These are phyloP conservation scores for Syrmaticus mikado DNA, from an alignment of 2,113 vertebrate species.

Conservation along the genomic window DNA sequence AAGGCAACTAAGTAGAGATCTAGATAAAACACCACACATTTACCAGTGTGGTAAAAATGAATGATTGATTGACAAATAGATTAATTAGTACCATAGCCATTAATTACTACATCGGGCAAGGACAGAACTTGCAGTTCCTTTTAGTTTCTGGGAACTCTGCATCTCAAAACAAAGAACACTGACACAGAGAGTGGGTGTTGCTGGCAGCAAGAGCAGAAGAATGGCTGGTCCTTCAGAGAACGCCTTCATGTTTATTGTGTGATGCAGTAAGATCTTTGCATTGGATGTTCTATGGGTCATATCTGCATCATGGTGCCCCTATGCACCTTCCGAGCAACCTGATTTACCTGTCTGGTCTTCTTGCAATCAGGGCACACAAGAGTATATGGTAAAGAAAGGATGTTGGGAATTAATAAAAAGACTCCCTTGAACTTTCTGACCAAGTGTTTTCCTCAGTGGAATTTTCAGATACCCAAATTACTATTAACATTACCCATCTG, in stretches of 20 bases:
- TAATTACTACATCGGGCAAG: background rate
- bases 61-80: background rate
- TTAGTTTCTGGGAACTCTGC: background rate
- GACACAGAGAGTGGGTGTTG: background rate
- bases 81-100: background rate
- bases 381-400: background rate
- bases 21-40: background rate
- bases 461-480: background rate
- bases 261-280: background rate
- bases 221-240: background rate
- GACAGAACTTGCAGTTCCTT: background rate
- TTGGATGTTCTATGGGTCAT: fast-evolving
- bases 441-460: background rate
- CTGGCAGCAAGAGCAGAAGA: background rate
- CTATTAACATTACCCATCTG: background rate
- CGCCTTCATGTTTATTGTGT: background rate
- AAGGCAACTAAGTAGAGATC: background rate
- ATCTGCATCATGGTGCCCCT: background rate
- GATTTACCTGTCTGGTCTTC: background rate
- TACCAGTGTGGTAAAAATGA: background rate
- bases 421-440: background rate
- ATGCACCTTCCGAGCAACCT: background rate
- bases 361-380: background rate
- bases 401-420: background rate
- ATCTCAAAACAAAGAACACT: background rate